A percentile compares a stretch with the other conserved stretches of the same genome.
Evolutionary conservation across 2,797 vertebrate species (phyloP).

Genomic region (Eupleurogrammus muticus): DNA sequence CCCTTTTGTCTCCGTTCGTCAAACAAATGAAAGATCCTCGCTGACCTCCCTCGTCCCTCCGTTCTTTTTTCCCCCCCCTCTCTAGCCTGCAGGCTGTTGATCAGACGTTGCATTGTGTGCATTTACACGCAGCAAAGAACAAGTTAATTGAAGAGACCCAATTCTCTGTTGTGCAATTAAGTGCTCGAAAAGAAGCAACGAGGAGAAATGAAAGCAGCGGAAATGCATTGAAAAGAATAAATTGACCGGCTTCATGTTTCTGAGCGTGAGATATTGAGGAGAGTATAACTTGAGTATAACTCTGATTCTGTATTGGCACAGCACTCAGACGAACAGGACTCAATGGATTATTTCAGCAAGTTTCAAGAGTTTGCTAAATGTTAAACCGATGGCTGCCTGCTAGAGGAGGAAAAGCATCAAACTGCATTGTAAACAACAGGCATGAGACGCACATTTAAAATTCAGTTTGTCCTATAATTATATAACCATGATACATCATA

Average conservation of each 20-base stretch:
- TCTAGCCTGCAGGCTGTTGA: constrained; percentile 19
- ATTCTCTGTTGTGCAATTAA: constrained; percentile 1
- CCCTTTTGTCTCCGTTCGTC: constrained; percentile 6
- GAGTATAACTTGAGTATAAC: neutral
- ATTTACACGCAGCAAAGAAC: constrained; percentile 9
- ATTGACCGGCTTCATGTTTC: neutral
- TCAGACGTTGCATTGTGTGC: neutral
- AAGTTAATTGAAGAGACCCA: constrained; percentile 21
- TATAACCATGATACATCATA: no score
- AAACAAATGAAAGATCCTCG: constrained; percentile 13
- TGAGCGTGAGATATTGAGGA: neutral
- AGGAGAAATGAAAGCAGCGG: neutral
- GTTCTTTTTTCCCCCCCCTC: neutral
- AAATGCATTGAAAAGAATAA: neutral
- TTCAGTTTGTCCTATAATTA: no score
- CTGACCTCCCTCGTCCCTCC: constrained; percentile 19
- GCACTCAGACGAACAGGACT: no score
- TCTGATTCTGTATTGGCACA: neutral
- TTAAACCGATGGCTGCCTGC: no score
- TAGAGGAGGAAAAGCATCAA: no score
- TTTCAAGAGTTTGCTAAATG: neutral
- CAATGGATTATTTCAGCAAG: neutral
- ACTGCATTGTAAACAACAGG: no score
- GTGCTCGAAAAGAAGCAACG: constrained; percentile 4
- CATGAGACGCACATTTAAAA: no score